A percentile compares a stretch with the other conserved stretches of the same genome.
Conservation (phyloP, 1,140 invertebrate genomes). For the Dendroctonus valens region DNA sequence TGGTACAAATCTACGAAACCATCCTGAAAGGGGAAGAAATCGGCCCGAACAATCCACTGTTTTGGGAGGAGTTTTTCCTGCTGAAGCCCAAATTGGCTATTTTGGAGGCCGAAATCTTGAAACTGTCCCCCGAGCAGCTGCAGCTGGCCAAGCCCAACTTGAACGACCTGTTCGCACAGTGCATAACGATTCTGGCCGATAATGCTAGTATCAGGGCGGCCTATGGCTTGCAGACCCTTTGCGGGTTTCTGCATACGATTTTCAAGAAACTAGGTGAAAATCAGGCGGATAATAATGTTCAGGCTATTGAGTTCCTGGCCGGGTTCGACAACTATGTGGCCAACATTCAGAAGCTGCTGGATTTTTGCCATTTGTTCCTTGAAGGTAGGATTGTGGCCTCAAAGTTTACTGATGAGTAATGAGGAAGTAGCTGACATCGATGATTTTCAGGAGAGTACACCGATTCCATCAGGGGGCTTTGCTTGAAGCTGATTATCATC, state of each 20-base stretch:
- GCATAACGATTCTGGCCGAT: constrained; percentile 78
- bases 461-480: constrained; percentile 79
- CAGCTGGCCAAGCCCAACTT: constrained; percentile 77
- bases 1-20: constrained; percentile 94
- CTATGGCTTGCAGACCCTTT: constrained; percentile 89
- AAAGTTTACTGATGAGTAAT: no score
- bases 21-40: constrained; percentile 91
- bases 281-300: constrained; percentile 58
- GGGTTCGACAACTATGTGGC: constrained; percentile 80
- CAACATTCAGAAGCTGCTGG: constrained; percentile 78
- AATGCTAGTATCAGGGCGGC: constrained; percentile 74
- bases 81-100: constrained; percentile 84
- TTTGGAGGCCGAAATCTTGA: constrained; percentile 82
- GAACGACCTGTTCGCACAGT: constrained; percentile 83
- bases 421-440: neutral
- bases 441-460: constrained; percentile 75
- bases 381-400: constrained; percentile 56
- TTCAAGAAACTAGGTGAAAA: constrained; percentile 80
- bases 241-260: constrained; percentile 81
- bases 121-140: constrained; percentile 78
- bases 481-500: constrained; percentile 84
- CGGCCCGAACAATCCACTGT: constrained; percentile 78
- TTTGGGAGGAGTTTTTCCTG: constrained; percentile 96
- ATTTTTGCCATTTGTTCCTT: constrained; percentile 75
- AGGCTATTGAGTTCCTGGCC: constrained; percentile 83